phyloP scores from a whole-genome alignment of 2,888 invertebrate species.

The Aleiodes alternator region DNA sequence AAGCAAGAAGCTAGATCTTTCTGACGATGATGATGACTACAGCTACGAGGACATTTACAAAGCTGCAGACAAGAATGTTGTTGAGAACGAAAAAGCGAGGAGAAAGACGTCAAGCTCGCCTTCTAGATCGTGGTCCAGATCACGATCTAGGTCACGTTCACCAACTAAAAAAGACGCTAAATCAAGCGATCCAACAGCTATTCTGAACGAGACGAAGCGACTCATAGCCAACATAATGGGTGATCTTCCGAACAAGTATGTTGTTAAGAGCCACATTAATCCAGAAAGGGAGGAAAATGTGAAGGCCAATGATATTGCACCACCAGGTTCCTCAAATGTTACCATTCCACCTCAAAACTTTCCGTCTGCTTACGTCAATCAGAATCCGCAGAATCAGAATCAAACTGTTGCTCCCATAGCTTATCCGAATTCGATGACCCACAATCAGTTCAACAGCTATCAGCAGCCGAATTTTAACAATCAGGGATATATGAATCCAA shows the following conservation, averaged over 20 bases:
- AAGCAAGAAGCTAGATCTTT: constrained; percentile 76
- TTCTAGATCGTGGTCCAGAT: constrained; percentile 66
- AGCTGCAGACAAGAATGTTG: constrained; percentile 85
- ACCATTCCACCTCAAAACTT: constrained; percentile 45
- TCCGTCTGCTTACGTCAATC: constrained; percentile 2
- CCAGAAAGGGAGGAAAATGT: constrained; percentile 44
- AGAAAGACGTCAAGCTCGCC: constrained; percentile 73
- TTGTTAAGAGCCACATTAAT: constrained; percentile 64
- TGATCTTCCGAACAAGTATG: constrained; percentile 75
- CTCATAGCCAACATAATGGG: constrained; percentile 82
- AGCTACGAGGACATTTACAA: constrained; percentile 89
- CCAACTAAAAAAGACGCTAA: constrained; percentile 58
- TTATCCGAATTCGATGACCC: constrained; percentile 28
- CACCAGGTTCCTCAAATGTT: constrained; percentile 44
- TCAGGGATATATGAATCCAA: constrained; percentile 59
- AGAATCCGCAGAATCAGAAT: constrained; percentile 21
- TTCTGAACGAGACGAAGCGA: constrained; percentile 79
- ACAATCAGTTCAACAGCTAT: constrained; percentile 63
- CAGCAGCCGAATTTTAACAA: constrained; percentile 61
- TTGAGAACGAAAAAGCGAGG: constrained; percentile 80
- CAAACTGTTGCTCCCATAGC: constrained; percentile 22
- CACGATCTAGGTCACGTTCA: constrained; percentile 64
- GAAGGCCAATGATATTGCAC: constrained; percentile 19
- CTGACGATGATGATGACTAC: constrained; percentile 88
- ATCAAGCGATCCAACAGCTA: constrained; percentile 71